Conservation (phyloP, 2,797 vertebrate species). For the Margarornis squamiger region DNA sequence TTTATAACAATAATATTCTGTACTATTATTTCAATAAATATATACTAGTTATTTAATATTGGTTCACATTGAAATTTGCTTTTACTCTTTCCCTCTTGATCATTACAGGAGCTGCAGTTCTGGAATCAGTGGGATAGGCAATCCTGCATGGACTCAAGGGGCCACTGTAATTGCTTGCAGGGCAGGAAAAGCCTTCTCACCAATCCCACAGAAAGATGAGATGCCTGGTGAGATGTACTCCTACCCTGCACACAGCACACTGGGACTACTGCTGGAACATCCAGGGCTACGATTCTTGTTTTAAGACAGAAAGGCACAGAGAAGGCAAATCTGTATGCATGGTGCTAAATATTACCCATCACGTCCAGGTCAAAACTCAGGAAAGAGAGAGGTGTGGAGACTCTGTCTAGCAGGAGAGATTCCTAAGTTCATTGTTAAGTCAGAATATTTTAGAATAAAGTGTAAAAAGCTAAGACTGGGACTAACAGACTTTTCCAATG, state of each 20-base stretch:
- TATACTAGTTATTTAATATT: neutral
- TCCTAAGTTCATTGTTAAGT: neutral
- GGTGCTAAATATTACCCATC: neutral
- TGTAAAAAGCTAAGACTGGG: neutral
- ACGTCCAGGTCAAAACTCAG: neutral
- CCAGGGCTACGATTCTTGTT: neutral
- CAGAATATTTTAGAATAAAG: conserved; percentile 2
- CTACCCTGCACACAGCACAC: neutral
- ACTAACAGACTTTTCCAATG: neutral
- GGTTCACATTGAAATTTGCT: neutral
- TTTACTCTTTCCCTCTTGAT: neutral
- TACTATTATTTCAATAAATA: neutral
- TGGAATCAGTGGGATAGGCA: neutral
- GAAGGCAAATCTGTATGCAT: neutral
- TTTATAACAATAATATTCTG: neutral
- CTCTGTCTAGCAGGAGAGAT: neutral
- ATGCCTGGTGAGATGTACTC: neutral
- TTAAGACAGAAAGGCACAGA: neutral
- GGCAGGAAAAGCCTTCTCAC: neutral
- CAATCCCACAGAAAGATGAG: neutral
- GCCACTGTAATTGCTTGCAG: neutral
- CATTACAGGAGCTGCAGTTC: neutral
- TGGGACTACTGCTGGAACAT: neutral
- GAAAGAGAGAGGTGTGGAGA: neutral
- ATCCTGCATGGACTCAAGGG: neutral